These are phyloP conservation scores for Sepiola atlantica DNA, from an alignment of 2,888 invertebrate species.

Conservation along the genomic window DNA sequence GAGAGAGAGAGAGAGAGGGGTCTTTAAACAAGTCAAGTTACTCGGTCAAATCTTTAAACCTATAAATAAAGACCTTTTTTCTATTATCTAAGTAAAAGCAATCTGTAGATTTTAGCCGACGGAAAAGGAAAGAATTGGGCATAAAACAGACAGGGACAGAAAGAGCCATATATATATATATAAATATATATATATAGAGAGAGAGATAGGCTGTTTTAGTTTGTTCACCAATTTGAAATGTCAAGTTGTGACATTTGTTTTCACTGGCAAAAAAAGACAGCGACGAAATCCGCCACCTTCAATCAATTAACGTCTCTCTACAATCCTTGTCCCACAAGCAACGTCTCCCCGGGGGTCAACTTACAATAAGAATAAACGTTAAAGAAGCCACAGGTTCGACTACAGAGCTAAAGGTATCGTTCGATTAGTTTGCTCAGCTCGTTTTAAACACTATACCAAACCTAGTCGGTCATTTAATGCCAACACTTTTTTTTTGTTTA, in stretches of 20 bases:
- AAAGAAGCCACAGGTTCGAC: neutral
- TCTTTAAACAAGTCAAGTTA: no score
- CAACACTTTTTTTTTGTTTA: no score
- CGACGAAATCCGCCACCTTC: neutral
- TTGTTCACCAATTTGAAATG: neutral
- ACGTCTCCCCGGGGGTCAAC: neutral
- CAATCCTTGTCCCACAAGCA: neutral
- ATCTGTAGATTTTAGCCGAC: neutral
- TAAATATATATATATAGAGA: neutral
- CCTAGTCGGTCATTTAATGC: no score
- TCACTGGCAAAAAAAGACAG: neutral
- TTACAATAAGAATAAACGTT: neutral
- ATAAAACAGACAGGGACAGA: neutral
- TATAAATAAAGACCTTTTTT: neutral
- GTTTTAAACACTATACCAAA: no score
- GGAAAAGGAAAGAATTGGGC: neutral
- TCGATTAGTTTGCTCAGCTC: neutral
- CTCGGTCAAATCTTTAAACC: no score
- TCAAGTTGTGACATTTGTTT: constrained; percentile 21
- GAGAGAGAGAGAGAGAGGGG: no score
- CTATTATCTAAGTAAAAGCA: neutral
- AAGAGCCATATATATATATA: no score
- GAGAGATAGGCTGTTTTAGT: neutral
- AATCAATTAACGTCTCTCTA: neutral
- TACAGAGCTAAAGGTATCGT: neutral